Evolutionary conservation across 2,113 vertebrate genomes (phyloP).

Genomic region (Salvelinus namaycush): DNA sequence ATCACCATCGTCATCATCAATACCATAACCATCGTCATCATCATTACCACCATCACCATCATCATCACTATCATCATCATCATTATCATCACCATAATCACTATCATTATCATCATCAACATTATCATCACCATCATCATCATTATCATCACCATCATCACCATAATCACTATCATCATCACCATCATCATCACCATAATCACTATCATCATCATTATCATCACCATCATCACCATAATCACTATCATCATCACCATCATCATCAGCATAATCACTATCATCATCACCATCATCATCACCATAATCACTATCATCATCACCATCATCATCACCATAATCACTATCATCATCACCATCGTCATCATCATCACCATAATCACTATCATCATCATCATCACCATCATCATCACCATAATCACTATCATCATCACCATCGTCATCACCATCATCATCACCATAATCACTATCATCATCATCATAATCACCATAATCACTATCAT

Average conservation of each 20-base stretch:
- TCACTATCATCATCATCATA: slow-evolving; percentile 30
- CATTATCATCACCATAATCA: not conserved
- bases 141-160: not conserved
- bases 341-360: slow-evolving; percentile 21
- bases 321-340: slow-evolving; percentile 14
- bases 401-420: slow-evolving; percentile 18
- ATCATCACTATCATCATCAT: not conserved
- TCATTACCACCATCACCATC: not conserved
- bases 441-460: slow-evolving; percentile 17
- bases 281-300: not conserved
- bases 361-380: slow-evolving; percentile 25
- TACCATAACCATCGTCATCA: too few relatives aligned
- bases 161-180: slow-evolving; percentile 22
- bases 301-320: too few relatives aligned
- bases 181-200: slow-evolving; percentile 22
- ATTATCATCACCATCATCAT: too few relatives aligned
- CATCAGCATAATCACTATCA: too few relatives aligned
- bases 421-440: slow-evolving; percentile 33
- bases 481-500: slow-evolving; percentile 12
- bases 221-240: not conserved
- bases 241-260: slow-evolving; percentile 5
- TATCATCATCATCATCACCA: slow-evolving; percentile 5
- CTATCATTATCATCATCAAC: not conserved
- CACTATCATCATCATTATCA: slow-evolving; percentile 16
- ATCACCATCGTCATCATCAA: slow-evolving; percentile 6